Conservation (phyloP, 2,113 vertebrate species). For the Anoura caudifer region DNA sequence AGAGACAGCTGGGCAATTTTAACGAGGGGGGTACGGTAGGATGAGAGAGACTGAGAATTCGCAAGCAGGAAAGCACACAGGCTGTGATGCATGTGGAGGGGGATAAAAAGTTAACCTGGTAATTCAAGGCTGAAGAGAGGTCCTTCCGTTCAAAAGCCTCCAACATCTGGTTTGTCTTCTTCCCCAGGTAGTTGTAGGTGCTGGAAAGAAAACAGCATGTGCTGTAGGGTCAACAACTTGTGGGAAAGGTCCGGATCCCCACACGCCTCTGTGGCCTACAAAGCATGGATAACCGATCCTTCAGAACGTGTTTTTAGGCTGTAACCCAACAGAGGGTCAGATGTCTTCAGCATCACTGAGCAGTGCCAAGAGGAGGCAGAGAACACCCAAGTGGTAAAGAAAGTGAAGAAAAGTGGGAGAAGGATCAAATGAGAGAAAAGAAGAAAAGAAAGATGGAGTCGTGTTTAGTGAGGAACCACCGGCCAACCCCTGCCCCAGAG, state of each 20-base stretch:
- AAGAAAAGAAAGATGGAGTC: not conserved
- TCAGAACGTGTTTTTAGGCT: not conserved
- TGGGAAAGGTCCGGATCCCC: not conserved
- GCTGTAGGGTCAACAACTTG: constrained; percentile 1
- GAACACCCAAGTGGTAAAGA: not conserved
- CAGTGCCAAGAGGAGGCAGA: not conserved
- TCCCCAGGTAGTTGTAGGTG: constrained; percentile 94
- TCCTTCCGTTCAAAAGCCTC: constrained; percentile 85
- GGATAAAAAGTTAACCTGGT: constrained; percentile 85
- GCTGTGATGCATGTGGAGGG: not conserved
- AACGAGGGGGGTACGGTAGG: not conserved
- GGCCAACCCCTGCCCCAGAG: not conserved
- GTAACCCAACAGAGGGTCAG: not conserved
- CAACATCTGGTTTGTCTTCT: constrained; percentile 83
- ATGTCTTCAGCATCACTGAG: not conserved
- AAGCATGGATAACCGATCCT: not conserved
- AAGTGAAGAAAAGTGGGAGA: not conserved
- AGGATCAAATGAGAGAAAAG: not conserved
- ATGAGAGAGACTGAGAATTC: not conserved
- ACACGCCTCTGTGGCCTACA: not conserved
- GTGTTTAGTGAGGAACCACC: not conserved
- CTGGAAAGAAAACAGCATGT: constrained; percentile 77
- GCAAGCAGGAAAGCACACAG: not conserved
- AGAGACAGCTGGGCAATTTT: not conserved
- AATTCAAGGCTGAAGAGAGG: constrained; percentile 79